phyloP scores from a whole-genome alignment of 2,797 vertebrate genomes.

The Percopsis omiscomaycus region DNA sequence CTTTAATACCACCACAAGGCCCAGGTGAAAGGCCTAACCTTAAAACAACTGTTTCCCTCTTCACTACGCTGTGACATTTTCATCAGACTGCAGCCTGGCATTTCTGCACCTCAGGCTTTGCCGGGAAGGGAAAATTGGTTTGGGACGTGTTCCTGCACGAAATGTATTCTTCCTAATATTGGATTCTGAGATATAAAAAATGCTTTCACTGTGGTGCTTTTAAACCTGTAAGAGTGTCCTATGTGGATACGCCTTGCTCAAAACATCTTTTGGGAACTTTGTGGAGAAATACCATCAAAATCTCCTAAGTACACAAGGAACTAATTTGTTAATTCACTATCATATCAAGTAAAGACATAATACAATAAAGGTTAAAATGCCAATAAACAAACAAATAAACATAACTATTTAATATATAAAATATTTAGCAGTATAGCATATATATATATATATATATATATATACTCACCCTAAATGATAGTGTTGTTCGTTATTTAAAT shows the following conservation, averaged over 20 bases:
- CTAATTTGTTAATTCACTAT: neutral
- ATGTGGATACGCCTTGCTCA: too few relatives aligned
- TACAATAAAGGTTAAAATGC: neutral
- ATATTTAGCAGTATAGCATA: neutral
- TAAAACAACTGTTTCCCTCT: constrained; percentile 34
- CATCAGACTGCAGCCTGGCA: constrained; percentile 45
- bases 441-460: too few relatives aligned
- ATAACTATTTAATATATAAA: neutral
- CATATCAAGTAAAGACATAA: too few relatives aligned
- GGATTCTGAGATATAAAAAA: constrained; percentile 4
- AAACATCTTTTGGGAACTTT: too few relatives aligned
- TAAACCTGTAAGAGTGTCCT: neutral
- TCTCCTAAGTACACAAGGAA: neutral
- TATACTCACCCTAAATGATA: too few relatives aligned
- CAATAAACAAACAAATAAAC: neutral
- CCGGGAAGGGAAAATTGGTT: constrained; percentile 16
- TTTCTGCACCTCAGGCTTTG: constrained; percentile 33
- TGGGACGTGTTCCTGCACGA: neutral
- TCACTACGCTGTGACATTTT: constrained; percentile 54
- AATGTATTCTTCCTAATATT: constrained; percentile 3
- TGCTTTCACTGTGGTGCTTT: neutral
- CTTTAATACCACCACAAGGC: constrained; percentile 33
- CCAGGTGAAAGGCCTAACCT: constrained; percentile 14
- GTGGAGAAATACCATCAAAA: neutral
- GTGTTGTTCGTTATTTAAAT: too few relatives aligned